A percentile compares a stretch with the other conserved stretches of the same genome.
These are phyloP conservation scores for Nycticryphes semicollaris DNA, from an alignment of 2,113 vertebrate species.

Conservation along the genomic window DNA sequence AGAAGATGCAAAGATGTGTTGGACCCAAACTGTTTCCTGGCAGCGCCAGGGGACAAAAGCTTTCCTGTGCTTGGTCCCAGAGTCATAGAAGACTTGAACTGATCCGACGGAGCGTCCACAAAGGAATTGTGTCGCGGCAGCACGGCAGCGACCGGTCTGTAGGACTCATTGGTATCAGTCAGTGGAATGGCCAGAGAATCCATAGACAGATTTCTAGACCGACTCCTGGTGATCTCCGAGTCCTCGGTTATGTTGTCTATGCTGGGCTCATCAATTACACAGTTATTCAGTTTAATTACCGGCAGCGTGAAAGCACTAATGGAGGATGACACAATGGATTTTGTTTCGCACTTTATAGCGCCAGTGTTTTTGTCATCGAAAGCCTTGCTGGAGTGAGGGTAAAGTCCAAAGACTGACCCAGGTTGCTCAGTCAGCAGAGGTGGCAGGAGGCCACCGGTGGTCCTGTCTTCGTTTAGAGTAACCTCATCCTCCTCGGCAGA, in stretches of 20 bases:
- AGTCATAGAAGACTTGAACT: conserved; percentile 78
- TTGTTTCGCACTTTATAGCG: conserved; percentile 87
- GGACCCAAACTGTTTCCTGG: conserved; percentile 91
- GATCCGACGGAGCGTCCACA: conserved; percentile 75
- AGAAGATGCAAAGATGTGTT: conserved; percentile 92
- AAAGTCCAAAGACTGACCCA: conserved; percentile 78
- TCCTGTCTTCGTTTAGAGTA: conserved; percentile 75
- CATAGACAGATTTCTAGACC: conserved; percentile 81
- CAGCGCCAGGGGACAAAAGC: conserved; percentile 90
- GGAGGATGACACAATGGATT: conserved; percentile 95
- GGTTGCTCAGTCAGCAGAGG: conserved; percentile 83
- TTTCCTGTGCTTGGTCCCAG: conserved; percentile 82
- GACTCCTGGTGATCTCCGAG: conserved; percentile 70
- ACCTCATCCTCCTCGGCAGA: conserved; percentile 86
- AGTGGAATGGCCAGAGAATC: conserved; percentile 87
- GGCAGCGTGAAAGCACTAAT: conserved; percentile 95
- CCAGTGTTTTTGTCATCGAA: conserved; percentile 76
- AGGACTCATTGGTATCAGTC: conserved; percentile 79
- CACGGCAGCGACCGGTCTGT: conserved; percentile 67
- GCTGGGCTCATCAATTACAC: conserved; percentile 95
- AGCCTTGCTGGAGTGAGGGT: conserved; percentile 73
- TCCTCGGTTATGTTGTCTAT: conserved; percentile 95
- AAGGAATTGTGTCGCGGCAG: conserved; percentile 85
- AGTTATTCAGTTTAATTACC: conserved; percentile 99
- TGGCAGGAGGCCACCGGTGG: conserved; percentile 75